Evolutionary conservation across 2,797 vertebrate species (phyloP).

Genomic region (Aeoliscus strigatus): DNA sequence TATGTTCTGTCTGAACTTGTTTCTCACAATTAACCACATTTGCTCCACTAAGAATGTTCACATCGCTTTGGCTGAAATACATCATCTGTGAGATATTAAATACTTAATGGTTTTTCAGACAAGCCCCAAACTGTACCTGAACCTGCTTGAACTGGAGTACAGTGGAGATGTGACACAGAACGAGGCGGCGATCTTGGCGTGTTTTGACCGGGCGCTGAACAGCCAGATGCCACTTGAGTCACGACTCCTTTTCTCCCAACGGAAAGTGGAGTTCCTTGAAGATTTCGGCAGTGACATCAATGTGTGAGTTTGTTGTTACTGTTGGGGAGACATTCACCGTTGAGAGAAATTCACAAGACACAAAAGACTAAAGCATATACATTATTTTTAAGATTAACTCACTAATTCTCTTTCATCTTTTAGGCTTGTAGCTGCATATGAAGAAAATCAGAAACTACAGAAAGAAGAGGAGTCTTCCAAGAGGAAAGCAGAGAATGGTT

Average conservation of each 20-base stretch:
- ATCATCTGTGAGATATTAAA: background rate
- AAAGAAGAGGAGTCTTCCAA: conserved; percentile 87
- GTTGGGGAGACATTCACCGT: background rate
- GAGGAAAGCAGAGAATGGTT: conserved; percentile 93
- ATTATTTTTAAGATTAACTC: background rate
- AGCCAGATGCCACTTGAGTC: conserved; percentile 85
- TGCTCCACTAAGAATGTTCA: too few relatives aligned
- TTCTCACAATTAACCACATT: too few relatives aligned
- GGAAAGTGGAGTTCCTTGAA: conserved; percentile 97
- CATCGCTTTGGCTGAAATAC: too few relatives aligned
- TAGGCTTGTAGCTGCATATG: conserved; percentile 88
- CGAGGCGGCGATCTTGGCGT: conserved; percentile 86
- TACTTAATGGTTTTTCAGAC: conserved; percentile 67
- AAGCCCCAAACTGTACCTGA: conserved; percentile 91
- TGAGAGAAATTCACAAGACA: too few relatives aligned
- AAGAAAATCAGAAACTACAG: conserved; percentile 87
- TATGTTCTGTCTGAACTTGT: too few relatives aligned
- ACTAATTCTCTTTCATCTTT: conserved; percentile 7
- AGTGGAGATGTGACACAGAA: conserved; percentile 89
- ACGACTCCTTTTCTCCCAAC: conserved; percentile 89
- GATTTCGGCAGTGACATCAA: conserved; percentile 95
- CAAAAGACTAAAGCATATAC: too few relatives aligned
- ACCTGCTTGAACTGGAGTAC: conserved; percentile 94
- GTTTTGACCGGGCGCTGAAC: conserved; percentile 87
- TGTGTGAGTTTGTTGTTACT: conserved; percentile 72